Percentiles rank a stretch among this genome's conserved stretches.
Evolutionary conservation across 1,140 invertebrate genomes (phyloP).

Genomic region (Drosophila sp.): DNA sequence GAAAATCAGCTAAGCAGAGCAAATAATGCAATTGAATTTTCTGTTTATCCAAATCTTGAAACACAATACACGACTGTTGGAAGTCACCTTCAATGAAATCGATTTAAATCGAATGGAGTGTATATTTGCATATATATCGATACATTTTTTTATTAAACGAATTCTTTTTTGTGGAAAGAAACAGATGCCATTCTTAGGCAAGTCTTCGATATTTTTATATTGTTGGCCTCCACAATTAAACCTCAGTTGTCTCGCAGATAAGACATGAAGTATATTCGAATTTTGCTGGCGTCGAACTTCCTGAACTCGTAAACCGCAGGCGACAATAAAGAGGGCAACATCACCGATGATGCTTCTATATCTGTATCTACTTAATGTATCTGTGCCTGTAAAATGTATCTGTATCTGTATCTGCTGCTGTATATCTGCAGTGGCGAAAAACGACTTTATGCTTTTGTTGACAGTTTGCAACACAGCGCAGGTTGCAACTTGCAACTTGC

Average conservation of each 20-base stretch:
- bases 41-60: too few relatives aligned
- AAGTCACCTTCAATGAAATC: too few relatives aligned
- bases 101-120: too few relatives aligned
- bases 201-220: too few relatives aligned
- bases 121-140: too few relatives aligned
- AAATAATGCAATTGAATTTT: neutral
- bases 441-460: constrained; percentile 46
- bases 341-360: neutral
- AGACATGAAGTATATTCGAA: neutral
- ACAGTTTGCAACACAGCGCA: constrained; percentile 32
- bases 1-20: neutral
- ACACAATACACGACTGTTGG: too few relatives aligned
- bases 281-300: constrained; percentile 49
- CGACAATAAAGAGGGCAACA: constrained; percentile 17
- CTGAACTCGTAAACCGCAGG: constrained; percentile 42
- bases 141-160: too few relatives aligned
- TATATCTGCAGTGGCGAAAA: constrained; percentile 17
- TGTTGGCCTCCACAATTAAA: neutral
- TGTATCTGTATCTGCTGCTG: constrained; percentile 13
- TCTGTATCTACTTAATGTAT: constrained; percentile 11
- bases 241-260: neutral
- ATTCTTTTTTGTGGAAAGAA: too few relatives aligned
- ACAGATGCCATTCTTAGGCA: too few relatives aligned
- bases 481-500: neutral
- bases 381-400: constrained; percentile 20